phyloP scores from a whole-genome alignment of 2,888 invertebrate genomes.

The Hedychridium roseum region DNA sequence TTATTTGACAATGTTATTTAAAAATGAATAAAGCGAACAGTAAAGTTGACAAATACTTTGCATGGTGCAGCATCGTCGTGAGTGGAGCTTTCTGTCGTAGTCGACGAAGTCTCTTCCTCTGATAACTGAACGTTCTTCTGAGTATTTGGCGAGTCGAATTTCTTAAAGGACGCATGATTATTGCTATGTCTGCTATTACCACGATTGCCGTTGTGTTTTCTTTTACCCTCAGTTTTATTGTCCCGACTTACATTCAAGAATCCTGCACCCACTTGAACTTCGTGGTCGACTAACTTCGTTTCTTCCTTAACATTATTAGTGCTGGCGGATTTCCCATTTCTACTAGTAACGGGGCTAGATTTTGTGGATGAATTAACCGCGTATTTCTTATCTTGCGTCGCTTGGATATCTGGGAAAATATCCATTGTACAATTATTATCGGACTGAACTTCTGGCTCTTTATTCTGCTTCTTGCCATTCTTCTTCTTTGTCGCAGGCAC shows the following conservation, averaged over 20 bases:
- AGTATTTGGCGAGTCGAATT: slow-evolving; percentile 54
- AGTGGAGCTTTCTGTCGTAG: slow-evolving; percentile 75
- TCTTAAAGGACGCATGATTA: slow-evolving; percentile 51
- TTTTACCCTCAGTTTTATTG: slow-evolving; percentile 42
- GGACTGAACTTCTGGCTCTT: slow-evolving; percentile 23
- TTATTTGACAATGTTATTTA: not conserved
- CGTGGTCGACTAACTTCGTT: slow-evolving; percentile 60
- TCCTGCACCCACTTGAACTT: slow-evolving; percentile 46
- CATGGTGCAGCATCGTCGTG: slow-evolving; percentile 66
- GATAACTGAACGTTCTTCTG: slow-evolving; percentile 60
- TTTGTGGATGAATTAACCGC: slow-evolving; percentile 37
- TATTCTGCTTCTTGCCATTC: slow-evolving; percentile 34
- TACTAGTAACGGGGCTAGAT: slow-evolving; percentile 47
- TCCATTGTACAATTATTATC: slow-evolving; percentile 29
- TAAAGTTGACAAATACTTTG: slow-evolving; percentile 28
- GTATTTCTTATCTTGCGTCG: slow-evolving; percentile 38
- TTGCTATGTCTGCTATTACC: slow-evolving; percentile 36
- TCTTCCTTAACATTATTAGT: slow-evolving; percentile 43
- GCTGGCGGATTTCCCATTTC: slow-evolving; percentile 41
- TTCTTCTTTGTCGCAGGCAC: slow-evolving; percentile 39
- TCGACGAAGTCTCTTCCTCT: slow-evolving; percentile 76
- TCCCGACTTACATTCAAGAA: slow-evolving; percentile 30
- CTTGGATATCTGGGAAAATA: slow-evolving; percentile 28
- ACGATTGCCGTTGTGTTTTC: slow-evolving; percentile 41
- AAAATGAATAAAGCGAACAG: no score